These are phyloP conservation scores for Tanaodytes sp. DNA, from an alignment of 2,888 invertebrate species.

Conservation along the genomic window DNA sequence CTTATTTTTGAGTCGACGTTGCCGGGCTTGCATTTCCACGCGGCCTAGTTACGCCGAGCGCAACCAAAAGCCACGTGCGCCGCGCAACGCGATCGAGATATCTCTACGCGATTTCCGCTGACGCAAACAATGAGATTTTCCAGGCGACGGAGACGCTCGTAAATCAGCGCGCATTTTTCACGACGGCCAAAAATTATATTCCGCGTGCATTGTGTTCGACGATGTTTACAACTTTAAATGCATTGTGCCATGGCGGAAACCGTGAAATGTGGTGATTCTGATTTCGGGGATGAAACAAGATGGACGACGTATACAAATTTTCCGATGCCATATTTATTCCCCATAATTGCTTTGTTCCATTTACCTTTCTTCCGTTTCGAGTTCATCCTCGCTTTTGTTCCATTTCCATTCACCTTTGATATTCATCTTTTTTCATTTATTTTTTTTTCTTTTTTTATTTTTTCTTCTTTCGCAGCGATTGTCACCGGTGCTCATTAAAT, in stretches of 20 bases:
- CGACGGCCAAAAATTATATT: conserved; percentile 43
- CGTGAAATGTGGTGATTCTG: conserved; percentile 31
- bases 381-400: no score
- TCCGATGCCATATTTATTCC: no score
- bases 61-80: conserved; percentile 21
- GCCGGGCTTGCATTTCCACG: conserved; percentile 13
- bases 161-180: conserved; percentile 43
- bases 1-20: conserved; percentile 18
- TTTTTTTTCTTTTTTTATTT: no score
- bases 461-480: no score
- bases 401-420: no score
- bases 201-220: conserved; percentile 31
- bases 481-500: no score
- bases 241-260: conserved; percentile 37
- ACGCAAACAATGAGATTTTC: conserved; percentile 46
- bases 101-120: conserved; percentile 49
- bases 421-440: no score
- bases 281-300: not conserved
- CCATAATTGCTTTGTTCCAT: no score
- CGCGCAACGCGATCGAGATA: conserved; percentile 31
- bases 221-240: conserved; percentile 41
- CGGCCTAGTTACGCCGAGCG: conserved; percentile 32
- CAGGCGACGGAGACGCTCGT: conserved; percentile 41
- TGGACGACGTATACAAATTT: no score
- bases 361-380: no score